Evolutionary conservation across 1,140 invertebrate species (phyloP), one percentile per base, ranked within the genome.

Genomic region (Cecropterus lyciades): DNA sequence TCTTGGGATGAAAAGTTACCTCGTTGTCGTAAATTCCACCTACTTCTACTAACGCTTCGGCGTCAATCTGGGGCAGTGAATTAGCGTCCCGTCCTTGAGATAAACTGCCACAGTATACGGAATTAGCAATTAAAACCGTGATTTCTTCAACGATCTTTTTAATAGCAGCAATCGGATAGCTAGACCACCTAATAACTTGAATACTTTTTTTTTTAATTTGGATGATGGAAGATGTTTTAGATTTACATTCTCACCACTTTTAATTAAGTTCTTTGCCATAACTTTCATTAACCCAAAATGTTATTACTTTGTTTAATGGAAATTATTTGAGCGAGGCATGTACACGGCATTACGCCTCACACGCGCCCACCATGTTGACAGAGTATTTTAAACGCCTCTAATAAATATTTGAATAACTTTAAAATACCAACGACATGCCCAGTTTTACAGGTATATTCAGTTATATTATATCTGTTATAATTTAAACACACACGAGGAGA

Each of bases 11-110:
- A 51, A 51, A 51, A 14, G 48, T 51, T 13, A 20, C 20, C 20
- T 10, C 4, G 49, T 27, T 51, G 20, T 30, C n/a, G 11, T 51
- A 51, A 30, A 30, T 30, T 51, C 27, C 24, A 51, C 48, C 48
- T 51, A 20, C 48, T 51, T 16, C 20, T 51, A 20, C 48, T 51
- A 24, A 27, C 20, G n/a, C 1, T 13, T 30, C 20, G 48, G 11
- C 13, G 24, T 16, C 13, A 1, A 51, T 14, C 48, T 27, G 27
- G 24, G 24, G n/a, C 27, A 27, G 27, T 27, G 20, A 24, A 13
- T 51, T 27, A 51, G 27, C 2, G n/a, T 16, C 46, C 30, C 30
- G 30, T 8, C 9, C 30, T 0, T 5, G 5, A 24, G 7, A 33
- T 3, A 6, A 4, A 33, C 2, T 33, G 9, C 3, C 30, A 8